These are phyloP conservation scores for Chaitophorus viminalis DNA, from an alignment of 2,888 invertebrate genomes.

Conservation along the genomic window DNA sequence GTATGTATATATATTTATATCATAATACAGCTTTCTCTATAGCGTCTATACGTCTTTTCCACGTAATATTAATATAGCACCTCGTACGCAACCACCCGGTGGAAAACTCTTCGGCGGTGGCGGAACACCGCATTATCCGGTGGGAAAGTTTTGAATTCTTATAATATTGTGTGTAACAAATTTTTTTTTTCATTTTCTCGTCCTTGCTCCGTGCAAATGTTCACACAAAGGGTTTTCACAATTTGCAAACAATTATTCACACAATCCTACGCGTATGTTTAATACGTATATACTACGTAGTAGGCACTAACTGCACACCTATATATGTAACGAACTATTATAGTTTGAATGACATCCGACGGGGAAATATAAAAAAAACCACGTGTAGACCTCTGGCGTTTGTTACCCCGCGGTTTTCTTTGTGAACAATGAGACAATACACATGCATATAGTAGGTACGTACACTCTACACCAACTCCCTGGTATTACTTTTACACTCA, in stretches of 20 bases:
- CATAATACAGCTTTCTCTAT: not conserved
- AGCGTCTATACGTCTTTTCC: not conserved
- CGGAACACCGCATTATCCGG: not conserved
- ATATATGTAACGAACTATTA: not conserved
- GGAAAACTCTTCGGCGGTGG: not conserved
- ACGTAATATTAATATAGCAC: not conserved
- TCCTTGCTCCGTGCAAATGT: not conserved
- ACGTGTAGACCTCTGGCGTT: not conserved
- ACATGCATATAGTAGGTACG: no score
- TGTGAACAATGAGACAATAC: not conserved
- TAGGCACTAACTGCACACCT: not conserved
- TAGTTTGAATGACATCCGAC: not conserved
- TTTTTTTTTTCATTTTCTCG: not conserved
- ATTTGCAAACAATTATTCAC: constrained; percentile 3
- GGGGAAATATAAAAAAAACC: not conserved
- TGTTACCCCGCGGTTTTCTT: not conserved
- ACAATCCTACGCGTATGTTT: no score
- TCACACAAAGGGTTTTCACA: not conserved
- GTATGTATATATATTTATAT: no score
- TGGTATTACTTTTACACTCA: no score
- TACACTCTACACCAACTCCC: no score
- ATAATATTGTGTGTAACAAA: not conserved
- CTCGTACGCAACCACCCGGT: not conserved
- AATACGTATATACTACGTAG: not conserved
- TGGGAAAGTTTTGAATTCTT: not conserved